phyloP scores from a whole-genome alignment of 2,113 vertebrate species.

The Galeopterus variegatus region DNA sequence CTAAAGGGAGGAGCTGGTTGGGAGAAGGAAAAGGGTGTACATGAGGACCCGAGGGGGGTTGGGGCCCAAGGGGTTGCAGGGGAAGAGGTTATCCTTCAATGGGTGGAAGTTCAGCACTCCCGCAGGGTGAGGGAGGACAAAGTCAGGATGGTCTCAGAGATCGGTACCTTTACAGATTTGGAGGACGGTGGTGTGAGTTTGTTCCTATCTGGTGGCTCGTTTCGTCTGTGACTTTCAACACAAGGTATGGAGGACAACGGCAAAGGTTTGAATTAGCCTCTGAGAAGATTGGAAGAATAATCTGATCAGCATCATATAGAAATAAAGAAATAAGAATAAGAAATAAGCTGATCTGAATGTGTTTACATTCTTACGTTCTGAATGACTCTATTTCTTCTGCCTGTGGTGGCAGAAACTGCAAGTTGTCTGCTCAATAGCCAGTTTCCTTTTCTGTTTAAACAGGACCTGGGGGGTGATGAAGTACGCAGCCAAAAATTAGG shows the following conservation, averaged over 20 bases:
- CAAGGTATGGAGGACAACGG: not conserved
- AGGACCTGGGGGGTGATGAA: not conserved
- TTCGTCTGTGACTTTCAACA: not conserved
- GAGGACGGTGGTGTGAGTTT: not conserved
- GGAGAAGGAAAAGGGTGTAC: not conserved
- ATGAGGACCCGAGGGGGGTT: rapidly evolving
- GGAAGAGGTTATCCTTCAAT: not conserved
- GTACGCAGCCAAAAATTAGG: not conserved
- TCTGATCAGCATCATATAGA: not conserved
- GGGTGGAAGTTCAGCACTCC: not conserved
- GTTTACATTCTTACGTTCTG: not conserved
- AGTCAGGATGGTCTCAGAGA: not conserved
- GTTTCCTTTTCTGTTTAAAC: not conserved
- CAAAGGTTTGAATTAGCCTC: not conserved
- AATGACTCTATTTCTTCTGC: not conserved
- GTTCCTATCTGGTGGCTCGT: not conserved
- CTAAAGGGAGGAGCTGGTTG: not conserved
- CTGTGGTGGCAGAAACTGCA: not conserved
- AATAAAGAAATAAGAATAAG: not conserved
- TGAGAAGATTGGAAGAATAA: not conserved
- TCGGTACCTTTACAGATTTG: not conserved
- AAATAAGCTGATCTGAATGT: not conserved
- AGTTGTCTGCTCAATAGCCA: not conserved
- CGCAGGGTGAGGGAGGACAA: not conserved
- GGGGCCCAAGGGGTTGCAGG: not conserved